Percentiles rank a stretch among this genome's conserved stretches.
Evolutionary conservation across 2,797 vertebrate genomes (phyloP).

Genomic region (Anas capensis): DNA sequence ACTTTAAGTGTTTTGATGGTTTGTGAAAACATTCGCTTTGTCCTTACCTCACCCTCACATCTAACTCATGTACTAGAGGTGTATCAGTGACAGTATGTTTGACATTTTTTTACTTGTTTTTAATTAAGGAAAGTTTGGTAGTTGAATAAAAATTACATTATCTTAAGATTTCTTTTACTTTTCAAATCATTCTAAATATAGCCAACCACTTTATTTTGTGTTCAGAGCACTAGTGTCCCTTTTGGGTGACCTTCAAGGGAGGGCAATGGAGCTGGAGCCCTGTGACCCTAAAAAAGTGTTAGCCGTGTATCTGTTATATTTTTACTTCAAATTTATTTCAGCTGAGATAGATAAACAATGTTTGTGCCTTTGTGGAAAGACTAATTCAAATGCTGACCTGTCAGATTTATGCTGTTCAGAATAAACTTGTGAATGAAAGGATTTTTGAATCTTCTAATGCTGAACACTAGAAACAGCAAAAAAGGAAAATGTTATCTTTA

Average conservation of each 20-base stretch:
- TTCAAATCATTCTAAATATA: constrained; percentile 33
- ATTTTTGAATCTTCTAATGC: background rate
- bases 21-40: background rate
- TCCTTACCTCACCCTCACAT: constrained; percentile 34
- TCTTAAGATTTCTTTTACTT: background rate
- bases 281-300: background rate
- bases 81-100: background rate
- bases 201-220: constrained; percentile 8
- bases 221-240: background rate
- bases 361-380: background rate
- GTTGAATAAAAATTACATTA: background rate
- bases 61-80: background rate
- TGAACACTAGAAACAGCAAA: background rate
- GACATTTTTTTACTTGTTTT: background rate
- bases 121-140: background rate
- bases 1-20: background rate
- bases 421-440: background rate
- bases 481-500: background rate
- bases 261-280: background rate
- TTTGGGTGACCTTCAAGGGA: constrained; percentile 65
- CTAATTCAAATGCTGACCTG: background rate
- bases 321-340: background rate
- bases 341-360: background rate
- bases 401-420: background rate
- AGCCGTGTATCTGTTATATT: background rate